Base-by-base conservation (phyloP, 2,113 vertebrate species). In the Procavia capensis region DNA sequence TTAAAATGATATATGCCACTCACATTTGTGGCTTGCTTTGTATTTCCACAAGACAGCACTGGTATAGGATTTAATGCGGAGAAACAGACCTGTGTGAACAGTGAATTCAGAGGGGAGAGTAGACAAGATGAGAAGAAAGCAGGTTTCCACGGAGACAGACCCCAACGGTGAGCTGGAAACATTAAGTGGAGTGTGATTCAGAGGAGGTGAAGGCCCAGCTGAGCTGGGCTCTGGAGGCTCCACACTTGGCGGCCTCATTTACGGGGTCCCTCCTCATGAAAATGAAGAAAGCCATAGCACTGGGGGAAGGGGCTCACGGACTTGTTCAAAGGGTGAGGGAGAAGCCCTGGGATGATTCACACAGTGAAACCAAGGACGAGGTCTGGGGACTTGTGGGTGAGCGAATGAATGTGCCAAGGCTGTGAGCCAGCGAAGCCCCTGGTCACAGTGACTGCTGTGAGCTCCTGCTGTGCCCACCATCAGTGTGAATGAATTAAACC, bases 401-500 rank as follows among this genome's bases (percentile, higher is more conserved):
- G 2, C 6, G 20, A 85, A 34, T 36, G 45, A 9, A 6, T 17
- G 25, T 0, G 0, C 22, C 3, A 74, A 27, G 63, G 41, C n/a
- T 36, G 6, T 0, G 20, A 17, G 63, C 87, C 50, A 50, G 41
- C 29, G 74, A 54, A 66, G 34, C 41, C 45, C 36, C 34, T n/a
- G 70, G 57, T 13, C 25, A n/a, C 59, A 20, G 72, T 2, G 27
- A 17, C 63, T 16, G 1, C 20, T 19, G 64, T 2, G 6, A 31
- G 63, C 5, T 6, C 68, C 39, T 31, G 29, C 22, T 50, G 2
- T 0, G 11, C 36, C 50, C 9, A 57, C 19, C 2, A 0, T 3
- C 4, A 0, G 31, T 1, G 9, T 22, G 1, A 19, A 9, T 1
- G 29, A 29, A 8, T 64, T 47, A 9, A n/a, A 34, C 59, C 50